Evolutionary conservation across 1,140 invertebrate species (phyloP), one percentile per base, ranked within the genome.

Genomic region (Atta texana): DNA sequence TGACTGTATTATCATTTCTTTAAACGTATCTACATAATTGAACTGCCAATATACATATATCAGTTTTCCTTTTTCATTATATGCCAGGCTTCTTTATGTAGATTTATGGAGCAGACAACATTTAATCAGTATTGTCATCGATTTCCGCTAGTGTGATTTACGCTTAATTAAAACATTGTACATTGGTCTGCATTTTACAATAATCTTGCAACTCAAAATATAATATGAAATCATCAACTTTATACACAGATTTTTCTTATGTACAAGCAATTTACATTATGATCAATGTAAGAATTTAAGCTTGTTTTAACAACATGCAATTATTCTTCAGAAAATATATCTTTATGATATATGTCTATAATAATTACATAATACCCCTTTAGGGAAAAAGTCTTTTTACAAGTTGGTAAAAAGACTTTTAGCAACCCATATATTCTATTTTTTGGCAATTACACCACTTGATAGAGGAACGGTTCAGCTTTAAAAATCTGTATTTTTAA

Each of bases 11-110:
- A 72, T 84, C 61, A 63, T 86, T 82, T 87, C 55, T 84, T 86
- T 88, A 57, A 87, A 85, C 63, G 24, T 87, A 85, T 91, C 80
- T 87, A 91, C 87, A 91, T 59, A 88, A 76, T 59, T 71, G 21
- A 61, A 76, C 51, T 61, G 49, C 44, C 49, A n/a, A 28, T 68
- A n/a, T 74, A 69, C 39, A 69, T 68, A 44, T 57, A 55, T n/a
- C 7, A 44, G 39, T 44, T 71, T 28, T 68, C 8, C 16, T 21
- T 53, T 51, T 63, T 78, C 24, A 78, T 86, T 76, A 85, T 21
- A 75, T 61, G 18, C 57, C 39, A 85, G 55, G 28, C 51, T 88
- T 88, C 74, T 88, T 78, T 39, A 39, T 66, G 6, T 78, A 53
- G 31, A 28, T 34, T 85, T 51, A 78, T 75, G 18, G 14, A 77